These are phyloP conservation scores for Gastrophysa polygoni DNA, from an alignment of 2,888 invertebrate genomes.

Conservation along the genomic window DNA sequence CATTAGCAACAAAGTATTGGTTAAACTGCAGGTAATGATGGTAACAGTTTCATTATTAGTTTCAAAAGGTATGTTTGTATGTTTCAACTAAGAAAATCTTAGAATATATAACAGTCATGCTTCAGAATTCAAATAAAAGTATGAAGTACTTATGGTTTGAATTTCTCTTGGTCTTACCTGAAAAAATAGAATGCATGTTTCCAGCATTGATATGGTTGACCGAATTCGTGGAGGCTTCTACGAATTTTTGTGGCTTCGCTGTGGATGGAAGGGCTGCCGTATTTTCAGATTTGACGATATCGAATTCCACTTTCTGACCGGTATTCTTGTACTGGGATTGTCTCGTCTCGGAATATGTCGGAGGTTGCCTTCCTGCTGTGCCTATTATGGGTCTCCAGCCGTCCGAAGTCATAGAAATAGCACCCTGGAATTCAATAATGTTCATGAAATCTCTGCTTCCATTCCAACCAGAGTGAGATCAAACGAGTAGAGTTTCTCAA, in stretches of 20 bases:
- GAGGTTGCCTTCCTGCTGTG: slow-evolving; percentile 37
- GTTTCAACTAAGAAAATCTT: no score
- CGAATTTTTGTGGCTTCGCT: slow-evolving; percentile 20
- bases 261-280: slow-evolving; percentile 27
- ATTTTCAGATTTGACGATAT: slow-evolving; percentile 36
- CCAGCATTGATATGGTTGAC: slow-evolving; percentile 25
- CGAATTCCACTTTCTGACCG: slow-evolving; percentile 36
- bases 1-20: no score
- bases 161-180: slow-evolving; percentile 4
- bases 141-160: no score
- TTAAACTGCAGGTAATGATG: no score
- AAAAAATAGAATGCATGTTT: slow-evolving; percentile 7
- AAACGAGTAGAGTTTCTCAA: no score
- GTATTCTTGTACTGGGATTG: slow-evolving; percentile 49
- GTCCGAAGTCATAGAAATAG: slow-evolving; percentile 62
- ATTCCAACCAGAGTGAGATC: no score
- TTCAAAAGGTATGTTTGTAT: no score
- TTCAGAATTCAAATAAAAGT: no score
- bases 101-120: no score
- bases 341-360: slow-evolving; percentile 34
- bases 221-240: slow-evolving; percentile 17
- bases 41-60: no score
- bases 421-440: slow-evolving; percentile 41
- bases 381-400: slow-evolving; percentile 69
- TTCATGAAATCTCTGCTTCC: background rate